Evolutionary conservation across 2,797 vertebrate genomes (phyloP).

Genomic region (Myotis daubentonii): DNA sequence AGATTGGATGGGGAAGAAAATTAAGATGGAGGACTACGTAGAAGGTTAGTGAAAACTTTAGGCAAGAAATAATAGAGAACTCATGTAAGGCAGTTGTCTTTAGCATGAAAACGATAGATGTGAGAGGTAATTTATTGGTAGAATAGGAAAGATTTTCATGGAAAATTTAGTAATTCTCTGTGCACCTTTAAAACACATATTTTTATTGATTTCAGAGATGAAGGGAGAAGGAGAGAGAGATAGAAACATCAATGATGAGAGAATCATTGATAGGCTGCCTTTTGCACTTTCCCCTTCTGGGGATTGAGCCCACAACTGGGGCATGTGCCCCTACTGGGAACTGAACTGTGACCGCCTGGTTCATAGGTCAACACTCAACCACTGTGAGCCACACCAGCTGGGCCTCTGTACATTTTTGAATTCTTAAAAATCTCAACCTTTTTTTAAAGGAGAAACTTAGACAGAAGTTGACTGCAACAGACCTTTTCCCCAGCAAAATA

Average conservation of each 20-base stretch:
- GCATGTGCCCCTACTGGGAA: too few species aligned
- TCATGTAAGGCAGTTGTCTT: conserved; percentile 36
- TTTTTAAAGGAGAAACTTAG: conserved; percentile 43
- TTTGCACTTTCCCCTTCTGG: too few species aligned
- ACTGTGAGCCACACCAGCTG: too few species aligned
- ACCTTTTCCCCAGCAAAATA: conserved; percentile 24
- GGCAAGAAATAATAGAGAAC: neutral
- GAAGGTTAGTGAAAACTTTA: conserved; percentile 26
- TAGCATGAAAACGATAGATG: conserved; percentile 18
- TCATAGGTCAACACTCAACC: too few species aligned
- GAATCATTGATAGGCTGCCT: too few species aligned
- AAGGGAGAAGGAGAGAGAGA: too few species aligned
- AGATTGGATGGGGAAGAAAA: neutral
- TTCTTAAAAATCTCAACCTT: conserved; percentile 29
- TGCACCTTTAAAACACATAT: neutral
- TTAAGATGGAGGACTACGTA: conserved; percentile 13
- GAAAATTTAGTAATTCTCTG: conserved; percentile 21
- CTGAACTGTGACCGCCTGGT: too few species aligned
- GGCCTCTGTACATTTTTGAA: conserved; percentile 13
- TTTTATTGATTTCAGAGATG: too few species aligned
- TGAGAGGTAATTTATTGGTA: neutral
- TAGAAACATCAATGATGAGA: too few species aligned
- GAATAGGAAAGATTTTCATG: conserved; percentile 22
- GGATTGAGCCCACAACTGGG: too few species aligned
- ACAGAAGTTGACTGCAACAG: neutral